These are phyloP conservation scores for Plagodis dolabraria DNA, from an alignment of 2,888 invertebrate genomes.

Conservation along the genomic window DNA sequence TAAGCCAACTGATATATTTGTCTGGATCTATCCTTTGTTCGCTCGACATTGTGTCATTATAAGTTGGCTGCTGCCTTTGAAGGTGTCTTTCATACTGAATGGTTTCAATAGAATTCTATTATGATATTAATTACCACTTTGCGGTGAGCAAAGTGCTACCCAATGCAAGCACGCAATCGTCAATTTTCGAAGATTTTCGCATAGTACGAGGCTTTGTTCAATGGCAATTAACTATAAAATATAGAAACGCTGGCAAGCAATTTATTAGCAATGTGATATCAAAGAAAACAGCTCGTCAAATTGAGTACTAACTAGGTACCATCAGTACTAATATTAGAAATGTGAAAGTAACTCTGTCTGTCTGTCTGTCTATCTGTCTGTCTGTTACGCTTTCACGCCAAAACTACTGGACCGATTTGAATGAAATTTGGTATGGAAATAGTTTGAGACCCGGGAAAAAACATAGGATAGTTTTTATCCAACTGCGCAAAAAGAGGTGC, in stretches of 20 bases:
- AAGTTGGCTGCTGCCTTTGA: conserved; percentile 41
- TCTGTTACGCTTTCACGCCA: too few relatives aligned
- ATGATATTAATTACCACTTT: conserved; percentile 14
- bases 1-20: conserved; percentile 62
- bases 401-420: too few relatives aligned
- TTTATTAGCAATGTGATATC: conserved; percentile 17
- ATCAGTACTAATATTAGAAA: too few relatives aligned
- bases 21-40: conserved; percentile 65
- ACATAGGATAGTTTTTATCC: too few relatives aligned
- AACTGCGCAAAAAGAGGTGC: too few relatives aligned
- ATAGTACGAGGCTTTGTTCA: conserved; percentile 1
- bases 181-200: conserved; percentile 1
- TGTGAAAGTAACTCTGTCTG: too few relatives aligned
- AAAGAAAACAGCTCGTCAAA: not conserved
- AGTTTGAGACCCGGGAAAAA: too few relatives aligned
- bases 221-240: not conserved
- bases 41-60: conserved; percentile 54
- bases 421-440: too few relatives aligned
- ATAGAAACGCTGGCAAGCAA: conserved; percentile 4
- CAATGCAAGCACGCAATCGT: not conserved
- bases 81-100: conserved; percentile 36
- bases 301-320: not conserved
- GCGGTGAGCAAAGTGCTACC: not conserved
- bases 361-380: too few relatives aligned
- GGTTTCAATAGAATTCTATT: conserved; percentile 23